A percentile compares a stretch with the other conserved stretches of the same genome.
phyloP scores from a whole-genome alignment of 1,140 invertebrate species.

The Anoplolepis gracilipes region DNA sequence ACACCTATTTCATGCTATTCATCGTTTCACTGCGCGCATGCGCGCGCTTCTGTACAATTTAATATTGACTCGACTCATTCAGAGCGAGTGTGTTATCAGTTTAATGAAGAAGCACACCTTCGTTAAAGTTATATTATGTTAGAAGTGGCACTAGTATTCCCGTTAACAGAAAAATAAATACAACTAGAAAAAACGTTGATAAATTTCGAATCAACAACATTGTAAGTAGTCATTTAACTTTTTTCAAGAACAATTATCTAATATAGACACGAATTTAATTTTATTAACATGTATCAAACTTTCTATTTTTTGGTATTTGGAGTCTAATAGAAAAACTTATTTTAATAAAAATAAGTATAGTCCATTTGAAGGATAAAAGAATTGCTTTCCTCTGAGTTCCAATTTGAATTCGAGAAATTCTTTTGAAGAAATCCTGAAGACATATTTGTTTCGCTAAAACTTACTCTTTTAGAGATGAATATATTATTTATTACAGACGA shows the following conservation, averaged over 20 bases:
- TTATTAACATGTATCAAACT: background rate
- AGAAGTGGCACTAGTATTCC: background rate
- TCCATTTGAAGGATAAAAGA: background rate
- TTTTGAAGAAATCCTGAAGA: background rate
- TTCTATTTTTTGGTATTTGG: background rate
- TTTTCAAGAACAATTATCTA: background rate
- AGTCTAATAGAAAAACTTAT: background rate
- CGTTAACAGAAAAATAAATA: background rate
- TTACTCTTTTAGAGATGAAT: conserved; percentile 33
- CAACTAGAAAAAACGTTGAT: background rate
- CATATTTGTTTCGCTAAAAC: background rate
- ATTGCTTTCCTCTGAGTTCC: background rate
- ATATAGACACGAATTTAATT: background rate
- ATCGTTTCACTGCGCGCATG: background rate
- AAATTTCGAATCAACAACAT: background rate
- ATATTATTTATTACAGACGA: conserved; percentile 45
- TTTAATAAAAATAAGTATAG: background rate
- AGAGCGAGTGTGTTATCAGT: background rate
- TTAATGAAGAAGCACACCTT: background rate
- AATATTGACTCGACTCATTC: conserved; percentile 28
- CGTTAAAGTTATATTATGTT: background rate
- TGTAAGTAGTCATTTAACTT: background rate
- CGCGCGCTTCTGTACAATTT: background rate
- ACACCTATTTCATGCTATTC: background rate
- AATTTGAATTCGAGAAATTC: background rate